These are phyloP conservation scores for Lagodon rhomboides DNA, from an alignment of 2,797 vertebrate genomes.

Conservation along the genomic window DNA sequence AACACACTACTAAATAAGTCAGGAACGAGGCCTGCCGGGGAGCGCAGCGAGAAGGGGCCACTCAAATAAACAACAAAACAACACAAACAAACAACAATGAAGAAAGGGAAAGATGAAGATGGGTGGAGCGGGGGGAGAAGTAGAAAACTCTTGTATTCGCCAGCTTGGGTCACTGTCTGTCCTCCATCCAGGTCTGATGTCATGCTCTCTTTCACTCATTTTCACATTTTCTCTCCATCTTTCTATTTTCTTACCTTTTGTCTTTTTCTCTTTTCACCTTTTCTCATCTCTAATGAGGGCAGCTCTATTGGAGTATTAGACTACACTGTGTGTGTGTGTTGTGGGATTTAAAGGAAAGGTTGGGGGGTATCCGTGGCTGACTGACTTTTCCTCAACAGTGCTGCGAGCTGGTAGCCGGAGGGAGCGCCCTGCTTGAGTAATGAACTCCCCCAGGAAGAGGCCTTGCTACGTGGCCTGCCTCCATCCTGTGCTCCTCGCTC, in stretches of 20 bases:
- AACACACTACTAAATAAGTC: conserved; percentile 86
- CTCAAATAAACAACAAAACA: conserved; percentile 76
- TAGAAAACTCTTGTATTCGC: neutral
- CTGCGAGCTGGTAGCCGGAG: conserved; percentile 74
- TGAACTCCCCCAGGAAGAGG: conserved; percentile 87
- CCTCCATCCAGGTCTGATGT: conserved; percentile 10
- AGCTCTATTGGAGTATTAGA: conserved; percentile 73
- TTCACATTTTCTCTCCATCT: conserved; percentile 20
- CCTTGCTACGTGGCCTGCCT: conserved; percentile 80
- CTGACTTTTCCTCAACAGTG: conserved; percentile 55
- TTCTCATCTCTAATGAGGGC: conserved; percentile 79
- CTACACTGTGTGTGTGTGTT: conserved; percentile 14
- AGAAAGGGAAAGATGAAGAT: conserved; percentile 42
- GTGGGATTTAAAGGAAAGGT: neutral
- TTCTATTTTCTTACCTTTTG: conserved; percentile 6
- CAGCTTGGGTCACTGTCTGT: neutral
- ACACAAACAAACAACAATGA: conserved; percentile 72
- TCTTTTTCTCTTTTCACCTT: conserved; percentile 21
- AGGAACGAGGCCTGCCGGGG: conserved; percentile 86
- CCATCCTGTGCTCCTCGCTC: conserved; percentile 72
- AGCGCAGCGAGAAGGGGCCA: conserved; percentile 49
- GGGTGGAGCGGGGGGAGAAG: neutral
- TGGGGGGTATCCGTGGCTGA: neutral
- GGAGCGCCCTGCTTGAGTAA: conserved; percentile 87
- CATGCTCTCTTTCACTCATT: neutral